Evolutionary conservation across 2,888 invertebrate species (phyloP), one percentile per base, ranked within the genome.

Genomic region (Branchellion lobata): DNA sequence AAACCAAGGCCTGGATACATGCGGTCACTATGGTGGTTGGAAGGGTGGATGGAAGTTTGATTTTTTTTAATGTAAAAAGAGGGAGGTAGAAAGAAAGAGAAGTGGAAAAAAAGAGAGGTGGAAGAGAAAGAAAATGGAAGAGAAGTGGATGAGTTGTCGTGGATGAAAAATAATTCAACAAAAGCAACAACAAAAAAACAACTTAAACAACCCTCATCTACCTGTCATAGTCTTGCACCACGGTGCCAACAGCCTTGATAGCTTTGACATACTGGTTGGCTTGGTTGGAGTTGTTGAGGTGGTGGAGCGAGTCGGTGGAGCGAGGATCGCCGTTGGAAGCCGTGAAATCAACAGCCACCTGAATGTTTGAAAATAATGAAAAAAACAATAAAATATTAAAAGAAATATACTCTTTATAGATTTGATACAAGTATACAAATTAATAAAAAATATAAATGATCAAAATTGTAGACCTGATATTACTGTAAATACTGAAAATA

Each of bases 331-430:
- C 87, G 83, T 87, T 87, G 34, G 87, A 87, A 5, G 84, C 87
- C 31, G 87, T 87, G 82, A 87, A 87, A 80, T 87, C 87, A 68
- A 87, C 84, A 18, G 85, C 86, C 51, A 87, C 86, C 86, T 86
- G 72, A 34, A n/a, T n/a, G n/a, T n/a, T n/a, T n/a, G 0, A 34
- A 24, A 79, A 73, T n/a, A 2, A 31, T 27, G 11, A 27, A 11
- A 29, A 21, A 40, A n/a, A 74, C 72, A 72, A 3, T 24, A 29
- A 36, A n/a, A 24, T 36, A 33, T 36, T 36, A n/a, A n/a, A n/a
- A n/a, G n/a, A n/a, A n/a, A n/a, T n/a, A n/a, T n/a, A n/a, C n/a
- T n/a, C n/a, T n/a, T n/a, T n/a, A n/a, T n/a, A n/a, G n/a, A n/a
- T n/a, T n/a, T n/a, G n/a, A n/a, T n/a, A n/a, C n/a, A n/a, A n/a